Evolutionary conservation across 2,797 vertebrate genomes (phyloP), one percentile per base, ranked within the genome.

Genomic region (Carapus acus): DNA sequence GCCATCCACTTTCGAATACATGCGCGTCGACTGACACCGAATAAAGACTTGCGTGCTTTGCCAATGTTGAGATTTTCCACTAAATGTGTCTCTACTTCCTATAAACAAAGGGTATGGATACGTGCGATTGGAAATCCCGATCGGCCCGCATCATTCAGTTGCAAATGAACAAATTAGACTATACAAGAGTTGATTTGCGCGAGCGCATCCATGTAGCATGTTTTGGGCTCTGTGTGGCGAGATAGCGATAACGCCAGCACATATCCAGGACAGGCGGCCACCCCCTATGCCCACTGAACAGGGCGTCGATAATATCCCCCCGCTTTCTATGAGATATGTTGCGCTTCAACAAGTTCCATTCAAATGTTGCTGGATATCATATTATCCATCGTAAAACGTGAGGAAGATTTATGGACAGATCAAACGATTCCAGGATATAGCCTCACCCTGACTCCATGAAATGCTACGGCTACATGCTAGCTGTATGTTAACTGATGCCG

Each of bases 371-470:
- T 1, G 6, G 3, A 11, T 3, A 14, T 22, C 14, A 9, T 2
- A n/a, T 23, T 27, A 46, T 2, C 0, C 0, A 24, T 0, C 22
- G 1, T 27, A 27, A 54, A 1, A 33, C 5, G 29, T 24, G 1
- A 1, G 8, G 47, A 57, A 41, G 27, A 27, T 7, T 54, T 7
- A 2, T 36, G 8, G 15, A 2, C 44, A 9, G 52, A 7, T 2
- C 16, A 34, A 16, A 20, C 4, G 4, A 49, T 1, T 54, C 56
- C 81, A 70, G 81, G 74, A 76, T 78, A 19, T 84, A 83, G 80
- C 34, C 80, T 1, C 8, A 73, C 44, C 78, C 81, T 46, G n/a
- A n/a, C 5, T 4, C 24, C 24, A 5, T 27, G 20, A 16, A 37
- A 37, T 56, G 74, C 71, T 74, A 65, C 45, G 1, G 71, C 53